phyloP scores from a whole-genome alignment of 2,797 vertebrate species.

The Danio choprae region DNA sequence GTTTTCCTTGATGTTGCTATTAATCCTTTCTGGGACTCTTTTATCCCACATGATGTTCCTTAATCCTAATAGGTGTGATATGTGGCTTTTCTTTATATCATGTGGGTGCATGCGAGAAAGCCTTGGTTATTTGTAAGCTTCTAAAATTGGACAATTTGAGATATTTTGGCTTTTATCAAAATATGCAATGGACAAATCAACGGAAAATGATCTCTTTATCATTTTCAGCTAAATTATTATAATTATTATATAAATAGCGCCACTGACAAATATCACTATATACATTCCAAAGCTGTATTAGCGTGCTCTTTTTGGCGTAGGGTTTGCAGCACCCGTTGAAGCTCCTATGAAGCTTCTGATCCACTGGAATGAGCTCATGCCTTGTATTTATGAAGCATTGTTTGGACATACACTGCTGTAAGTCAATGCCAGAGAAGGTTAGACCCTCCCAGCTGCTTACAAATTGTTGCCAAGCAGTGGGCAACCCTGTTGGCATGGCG shows the following conservation, averaged over 20 bases:
- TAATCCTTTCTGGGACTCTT: background rate
- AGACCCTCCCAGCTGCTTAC: conserved; percentile 43
- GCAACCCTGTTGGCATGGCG: conserved; percentile 49
- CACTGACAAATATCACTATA: background rate
- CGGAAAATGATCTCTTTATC: background rate
- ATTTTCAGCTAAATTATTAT: background rate
- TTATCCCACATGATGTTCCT: background rate
- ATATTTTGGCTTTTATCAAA: background rate
- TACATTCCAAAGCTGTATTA: background rate
- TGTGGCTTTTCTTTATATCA: background rate
- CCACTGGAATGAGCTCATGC: background rate
- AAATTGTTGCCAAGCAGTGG: conserved; percentile 40
- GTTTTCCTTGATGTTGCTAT: background rate
- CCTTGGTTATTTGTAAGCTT: background rate
- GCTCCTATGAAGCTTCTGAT: background rate
- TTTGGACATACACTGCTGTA: background rate
- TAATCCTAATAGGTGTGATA: conserved; percentile 7
- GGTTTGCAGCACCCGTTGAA: background rate
- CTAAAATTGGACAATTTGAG: background rate
- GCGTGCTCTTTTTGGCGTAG: background rate
- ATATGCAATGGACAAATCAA: background rate
- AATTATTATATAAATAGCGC: background rate
- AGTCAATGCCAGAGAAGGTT: conserved; percentile 33
- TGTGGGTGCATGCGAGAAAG: background rate
- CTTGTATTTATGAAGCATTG: conserved; percentile 23